These are phyloP conservation scores for Lepidochitona cinerea DNA, from an alignment of 2,888 invertebrate species.

Conservation along the genomic window DNA sequence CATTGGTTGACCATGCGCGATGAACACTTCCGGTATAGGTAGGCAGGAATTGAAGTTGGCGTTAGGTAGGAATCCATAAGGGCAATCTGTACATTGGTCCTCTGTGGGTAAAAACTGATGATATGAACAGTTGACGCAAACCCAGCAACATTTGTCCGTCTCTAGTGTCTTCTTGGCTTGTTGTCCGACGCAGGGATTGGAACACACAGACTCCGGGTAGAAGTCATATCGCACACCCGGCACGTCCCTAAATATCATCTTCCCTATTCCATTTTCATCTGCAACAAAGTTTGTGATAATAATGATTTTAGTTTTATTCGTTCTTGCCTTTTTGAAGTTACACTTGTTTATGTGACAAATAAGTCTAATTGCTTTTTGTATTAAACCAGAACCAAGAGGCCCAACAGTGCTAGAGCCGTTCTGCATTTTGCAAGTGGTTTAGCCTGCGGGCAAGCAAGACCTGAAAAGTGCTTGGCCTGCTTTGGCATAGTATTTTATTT, in stretches of 20 bases:
- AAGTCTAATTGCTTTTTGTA: no score
- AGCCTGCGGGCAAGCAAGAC: no score
- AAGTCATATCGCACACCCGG: conserved; percentile 28
- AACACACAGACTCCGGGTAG: conserved; percentile 72
- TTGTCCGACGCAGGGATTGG: conserved; percentile 68
- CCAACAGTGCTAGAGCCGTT: no score
- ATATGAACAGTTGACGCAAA: conserved; percentile 72
- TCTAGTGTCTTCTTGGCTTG: conserved; percentile 33
- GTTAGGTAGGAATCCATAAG: conserved; percentile 64
- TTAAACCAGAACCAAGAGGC: no score
- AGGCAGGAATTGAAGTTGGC: conserved; percentile 69
- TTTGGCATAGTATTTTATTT: no score
- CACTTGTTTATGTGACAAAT: no score
- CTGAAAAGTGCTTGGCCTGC: no score
- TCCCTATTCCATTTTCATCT: conserved; percentile 22
- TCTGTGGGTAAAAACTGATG: conserved; percentile 65
- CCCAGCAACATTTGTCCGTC: conserved; percentile 74
- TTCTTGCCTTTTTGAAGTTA: no score
- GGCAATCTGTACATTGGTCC: conserved; percentile 73
- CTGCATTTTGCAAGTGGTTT: no score
- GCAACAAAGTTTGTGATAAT: neutral
- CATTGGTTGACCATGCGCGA: conserved; percentile 73
- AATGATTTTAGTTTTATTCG: neutral
- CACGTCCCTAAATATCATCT: neutral
- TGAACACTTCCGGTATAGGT: conserved; percentile 71